phyloP scores from a whole-genome alignment of 2,113 vertebrate species.

The Pachyramphus minor region DNA sequence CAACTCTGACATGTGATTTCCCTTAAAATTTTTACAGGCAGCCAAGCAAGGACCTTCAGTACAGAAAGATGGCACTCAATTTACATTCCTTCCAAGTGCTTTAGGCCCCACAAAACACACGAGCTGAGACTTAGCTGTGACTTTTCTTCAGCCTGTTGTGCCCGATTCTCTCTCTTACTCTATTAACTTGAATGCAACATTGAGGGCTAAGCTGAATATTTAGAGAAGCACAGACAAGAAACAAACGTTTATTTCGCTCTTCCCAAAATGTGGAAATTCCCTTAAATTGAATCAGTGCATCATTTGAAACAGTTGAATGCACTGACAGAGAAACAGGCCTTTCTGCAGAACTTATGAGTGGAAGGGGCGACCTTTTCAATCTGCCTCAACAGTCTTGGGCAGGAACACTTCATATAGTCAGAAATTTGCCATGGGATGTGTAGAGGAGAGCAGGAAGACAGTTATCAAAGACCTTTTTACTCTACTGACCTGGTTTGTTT shows the following conservation, averaged over 20 bases:
- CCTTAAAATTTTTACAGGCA: background rate
- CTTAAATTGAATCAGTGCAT: background rate
- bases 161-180: background rate
- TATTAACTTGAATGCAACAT: background rate
- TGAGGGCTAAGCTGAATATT: background rate
- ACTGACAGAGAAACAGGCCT: background rate
- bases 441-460: background rate
- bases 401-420: background rate
- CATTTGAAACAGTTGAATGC: background rate
- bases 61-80: background rate
- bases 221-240: background rate
- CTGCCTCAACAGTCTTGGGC: background rate
- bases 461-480: background rate
- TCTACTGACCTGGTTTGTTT: background rate
- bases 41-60: background rate
- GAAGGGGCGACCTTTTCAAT: background rate
- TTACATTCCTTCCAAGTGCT: conserved; percentile 8
- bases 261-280: background rate
- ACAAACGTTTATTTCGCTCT: background rate
- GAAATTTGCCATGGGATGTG: background rate
- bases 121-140: background rate
- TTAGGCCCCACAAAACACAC: background rate
- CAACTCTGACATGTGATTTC: background rate
- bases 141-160: background rate
- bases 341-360: background rate